Base-by-base conservation (phyloP, 2,888 invertebrate species). In the Hypercompe scribonia region DNA sequence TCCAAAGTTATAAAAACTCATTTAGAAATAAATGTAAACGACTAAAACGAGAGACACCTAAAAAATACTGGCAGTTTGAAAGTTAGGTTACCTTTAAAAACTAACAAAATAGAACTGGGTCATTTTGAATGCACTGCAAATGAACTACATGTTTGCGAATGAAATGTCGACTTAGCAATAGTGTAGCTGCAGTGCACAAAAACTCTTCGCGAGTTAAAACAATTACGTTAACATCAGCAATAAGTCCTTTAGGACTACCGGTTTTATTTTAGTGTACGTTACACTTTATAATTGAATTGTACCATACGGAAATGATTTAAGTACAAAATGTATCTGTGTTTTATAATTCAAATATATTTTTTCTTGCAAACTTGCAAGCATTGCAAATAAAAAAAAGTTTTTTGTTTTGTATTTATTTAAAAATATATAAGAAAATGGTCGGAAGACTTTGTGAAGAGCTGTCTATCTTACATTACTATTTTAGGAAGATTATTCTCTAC, bases 111-210 rank as follows among this genome's bases (percentile, higher is more conserved):
- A 84, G 81, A 90, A 89, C 84, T 86, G 77, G 87, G 88, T 85
- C 87, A 82, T 80, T 82, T 78, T 88, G 88, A 89, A 90, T 89
- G 84, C 87, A 81, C 76, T 82, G 84, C 83, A 90, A 90, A 89
- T 85, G 88, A 89, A 89, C 85, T 86, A 80, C 81, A 82, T 84
- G 83, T 86, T 88, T 80, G 78, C 76, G 81, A 87, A 87, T 78
- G 81, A 84, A 81, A 79, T 67, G 78, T 68, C 63, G 73, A 81
- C 76, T 72, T 68, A 74, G 72, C 73, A 76, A 71, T 67, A 54
- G 28, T 31, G 71, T 75, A 68, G 78, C 71, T 82, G 77, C 71
- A 63, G 74, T 77, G 75, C 72, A 83, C 70, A 78, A 78, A 83
- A 81, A 80, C 64, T 70, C 70, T 72, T 46, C 58, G 71, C 70